Evolutionary conservation across 2,113 vertebrate species (phyloP), one percentile per base, ranked within the genome.

Genomic region (Cricetomys ansorgei): DNA sequence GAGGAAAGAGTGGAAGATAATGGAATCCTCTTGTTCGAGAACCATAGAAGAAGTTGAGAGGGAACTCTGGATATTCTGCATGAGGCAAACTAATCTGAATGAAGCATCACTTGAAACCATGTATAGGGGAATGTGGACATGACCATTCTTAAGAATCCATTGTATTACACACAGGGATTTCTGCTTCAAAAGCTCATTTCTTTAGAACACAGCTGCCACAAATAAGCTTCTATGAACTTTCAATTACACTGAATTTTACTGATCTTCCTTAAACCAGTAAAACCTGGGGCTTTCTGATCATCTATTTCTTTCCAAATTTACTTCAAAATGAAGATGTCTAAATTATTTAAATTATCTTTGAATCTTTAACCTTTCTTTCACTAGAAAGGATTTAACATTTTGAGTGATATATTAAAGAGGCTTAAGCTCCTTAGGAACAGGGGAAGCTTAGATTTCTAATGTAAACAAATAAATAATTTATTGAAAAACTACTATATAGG

Each of bases 1-100:
- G n/a, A 48, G 95, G 84, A 53, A 93, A 88, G 45, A 92, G 0
- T 50, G 13, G 75, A 93, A 92, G 93, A 97, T 65, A 95, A 65
- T 94, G 37, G 88, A 91, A 97, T 92, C 59, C 43, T 59, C 96
- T 94, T 97, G 48, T 95, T 88, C 64, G 86, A 50, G 62, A 92
- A 81, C 23, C 45, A 73, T 72, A 70, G 45, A 73, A 89, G 85
- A 73, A 94, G 86, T 45, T 80, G 31, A 80, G 72, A 79, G 55
- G 76, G 93, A 92, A 67, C 89, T 94, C 72, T 92, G 23, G 65
- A 75, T 70, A 40, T 45, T 94, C 72, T 93, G 7, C 16, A 85
- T 48, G 12, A 25, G 62, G 13, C 16, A 65, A 64, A 73, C 25
- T 69, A 57, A 53, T 62, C 15, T 37, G 21, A 17, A 27, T 37